Conservation (phyloP, 2,797 vertebrate genomes). For the Falco columbarius region DNA sequence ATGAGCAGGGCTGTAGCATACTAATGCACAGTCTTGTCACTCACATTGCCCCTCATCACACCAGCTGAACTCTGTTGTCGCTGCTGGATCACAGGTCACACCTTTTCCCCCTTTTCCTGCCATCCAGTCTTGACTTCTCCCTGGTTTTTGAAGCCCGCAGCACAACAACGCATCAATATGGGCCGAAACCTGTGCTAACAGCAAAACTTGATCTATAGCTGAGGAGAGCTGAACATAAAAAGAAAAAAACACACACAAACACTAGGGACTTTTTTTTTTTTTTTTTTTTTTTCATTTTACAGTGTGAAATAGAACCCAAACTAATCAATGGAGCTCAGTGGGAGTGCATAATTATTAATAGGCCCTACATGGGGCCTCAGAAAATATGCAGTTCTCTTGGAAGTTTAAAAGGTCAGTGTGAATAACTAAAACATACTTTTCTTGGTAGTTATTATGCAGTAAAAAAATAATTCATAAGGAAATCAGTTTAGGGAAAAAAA, state of each 20-base stretch:
- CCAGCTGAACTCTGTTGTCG: neutral
- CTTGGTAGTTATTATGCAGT: conserved; percentile 68
- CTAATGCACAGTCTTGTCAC: conserved; percentile 16
- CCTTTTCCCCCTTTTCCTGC: neutral
- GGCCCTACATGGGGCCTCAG: conserved; percentile 74
- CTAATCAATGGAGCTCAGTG: conserved; percentile 74
- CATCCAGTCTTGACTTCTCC: neutral
- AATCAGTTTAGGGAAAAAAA: conserved; percentile 37
- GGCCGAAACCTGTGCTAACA: neutral
- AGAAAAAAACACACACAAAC: conserved; percentile 63
- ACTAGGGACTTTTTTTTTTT: conserved; percentile 29
- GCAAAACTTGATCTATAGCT: conserved; percentile 37
- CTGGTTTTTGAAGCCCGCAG: neutral
- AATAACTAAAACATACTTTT: conserved; percentile 79
- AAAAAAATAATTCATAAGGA: conserved; percentile 68
- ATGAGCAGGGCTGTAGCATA: neutral
- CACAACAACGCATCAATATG: neutral
- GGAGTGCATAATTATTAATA: conserved; percentile 81
- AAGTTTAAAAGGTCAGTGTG: conserved; percentile 80
- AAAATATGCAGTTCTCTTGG: conserved; percentile 75
- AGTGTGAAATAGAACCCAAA: conserved; percentile 73
- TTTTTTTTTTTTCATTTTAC: conserved; percentile 54
- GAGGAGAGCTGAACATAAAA: conserved; percentile 29
- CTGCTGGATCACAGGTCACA: neutral
- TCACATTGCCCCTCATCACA: conserved; percentile 5